Evolutionary conservation across 2,797 vertebrate species (phyloP), one percentile per base, ranked within the genome.

Genomic region (Siniperca undulata): DNA sequence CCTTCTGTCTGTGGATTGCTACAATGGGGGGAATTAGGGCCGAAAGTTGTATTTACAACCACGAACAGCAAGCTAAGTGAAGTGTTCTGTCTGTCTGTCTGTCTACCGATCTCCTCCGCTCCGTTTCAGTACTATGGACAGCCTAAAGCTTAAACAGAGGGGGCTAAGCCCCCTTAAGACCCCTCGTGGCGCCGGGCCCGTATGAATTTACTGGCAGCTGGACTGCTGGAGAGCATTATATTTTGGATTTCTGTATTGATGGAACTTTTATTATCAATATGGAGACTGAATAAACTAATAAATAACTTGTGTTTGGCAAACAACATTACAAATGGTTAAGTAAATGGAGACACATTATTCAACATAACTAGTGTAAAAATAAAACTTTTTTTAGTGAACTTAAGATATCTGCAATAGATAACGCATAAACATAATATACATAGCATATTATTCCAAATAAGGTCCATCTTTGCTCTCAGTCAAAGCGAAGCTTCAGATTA

Each of bases 371-470:
- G 50, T 87, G 88, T 85, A 93, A 92, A 95, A 93, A 93, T 86
- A 90, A 81, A 88, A 81, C 79, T 74, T 81, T 87, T 87, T 80
- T 86, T 84, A 78, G 87, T 85, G 48, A 86, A 89, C 69, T 81
- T 81, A 88, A 85, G 69, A 86, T 90, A 92, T 88, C 68, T 91
- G 85, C 74, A 89, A 83, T 87, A 87, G 68, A 82, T 85, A 90
- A 87, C 13, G 69, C 81, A 89, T 88, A 79, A 86, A 91, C 87
- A 91, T 87, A 86, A 93, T 94, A 90, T 93, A 93, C 86, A 94
- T 58, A 92, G 77, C 84, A 94, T 83, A 87, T 90, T 85, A 68
- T 87, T 84, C 48, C 76, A 88, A 84, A 86, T 78, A 89, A 74
- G 42, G 80, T 84, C 73, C 78, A 79, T 88, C 77, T 88, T 83